Conservation (phyloP, 2,797 vertebrate genomes). For the Diglossa cyanea region DNA sequence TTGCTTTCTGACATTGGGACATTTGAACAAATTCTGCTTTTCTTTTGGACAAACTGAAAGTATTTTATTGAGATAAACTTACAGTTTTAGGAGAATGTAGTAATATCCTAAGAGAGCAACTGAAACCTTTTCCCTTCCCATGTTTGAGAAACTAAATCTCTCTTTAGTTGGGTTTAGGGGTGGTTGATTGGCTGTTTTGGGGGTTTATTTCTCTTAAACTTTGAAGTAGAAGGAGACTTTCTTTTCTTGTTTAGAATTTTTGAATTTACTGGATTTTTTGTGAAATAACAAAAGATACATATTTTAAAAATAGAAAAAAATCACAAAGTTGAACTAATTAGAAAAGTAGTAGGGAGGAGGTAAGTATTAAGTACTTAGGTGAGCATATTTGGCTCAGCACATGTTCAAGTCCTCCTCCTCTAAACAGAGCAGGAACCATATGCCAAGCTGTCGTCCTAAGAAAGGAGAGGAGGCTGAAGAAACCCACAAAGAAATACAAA, state of each 20-base stretch:
- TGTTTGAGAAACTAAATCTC: background rate
- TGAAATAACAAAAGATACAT: background rate
- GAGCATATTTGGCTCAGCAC: conserved; percentile 33
- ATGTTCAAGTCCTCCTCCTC: conserved; percentile 14
- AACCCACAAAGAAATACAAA: background rate
- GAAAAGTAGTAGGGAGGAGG: background rate
- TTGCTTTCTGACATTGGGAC: background rate
- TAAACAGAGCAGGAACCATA: background rate
- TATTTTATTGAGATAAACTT: background rate
- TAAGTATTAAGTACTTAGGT: conserved; percentile 18
- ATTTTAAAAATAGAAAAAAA: background rate
- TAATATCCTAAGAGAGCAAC: background rate
- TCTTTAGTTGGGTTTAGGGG: background rate
- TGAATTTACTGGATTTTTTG: background rate
- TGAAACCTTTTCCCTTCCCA: background rate
- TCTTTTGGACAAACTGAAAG: background rate
- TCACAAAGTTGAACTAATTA: background rate
- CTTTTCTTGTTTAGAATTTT: background rate
- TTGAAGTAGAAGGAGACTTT: background rate
- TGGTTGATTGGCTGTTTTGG: background rate
- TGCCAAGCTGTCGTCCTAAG: background rate
- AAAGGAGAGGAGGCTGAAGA: background rate
- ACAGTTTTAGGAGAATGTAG: background rate
- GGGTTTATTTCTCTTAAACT: background rate
- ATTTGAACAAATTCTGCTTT: background rate